Evolutionary conservation across 2,888 invertebrate genomes (phyloP).

Genomic region (Ethmia dodecea): DNA sequence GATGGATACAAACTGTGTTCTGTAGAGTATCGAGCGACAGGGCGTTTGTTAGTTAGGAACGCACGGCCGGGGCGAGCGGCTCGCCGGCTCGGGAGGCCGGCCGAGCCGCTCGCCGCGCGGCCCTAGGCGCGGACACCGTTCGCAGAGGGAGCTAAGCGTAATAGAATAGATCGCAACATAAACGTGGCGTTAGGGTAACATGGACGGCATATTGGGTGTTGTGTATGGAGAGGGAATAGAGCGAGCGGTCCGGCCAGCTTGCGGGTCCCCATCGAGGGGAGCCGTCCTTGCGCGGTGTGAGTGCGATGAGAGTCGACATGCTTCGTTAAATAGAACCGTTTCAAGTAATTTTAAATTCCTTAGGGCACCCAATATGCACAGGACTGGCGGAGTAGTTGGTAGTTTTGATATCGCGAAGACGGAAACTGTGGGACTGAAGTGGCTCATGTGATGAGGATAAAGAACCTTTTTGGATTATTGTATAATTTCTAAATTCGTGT

Average conservation of each 20-base stretch:
- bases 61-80: constrained; percentile 17
- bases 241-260: constrained; percentile 17
- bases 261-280: constrained; percentile 6
- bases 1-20: constrained; percentile 74
- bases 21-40: constrained; percentile 70
- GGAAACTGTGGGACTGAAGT: constrained; percentile 63
- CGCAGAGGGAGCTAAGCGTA: constrained; percentile 58
- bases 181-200: constrained; percentile 57
- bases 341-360: background rate
- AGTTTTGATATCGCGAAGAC: constrained; percentile 52
- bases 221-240: constrained; percentile 56
- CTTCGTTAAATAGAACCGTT: constrained; percentile 9
- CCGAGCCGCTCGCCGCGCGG: constrained; percentile 28
- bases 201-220: constrained; percentile 70
- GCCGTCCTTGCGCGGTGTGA: constrained; percentile 13
- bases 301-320: constrained; percentile 7
- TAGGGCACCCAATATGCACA: constrained; percentile 46
- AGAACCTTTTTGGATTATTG: constrained; percentile 39
- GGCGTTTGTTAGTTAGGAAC: constrained; percentile 64
- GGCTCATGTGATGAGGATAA: constrained; percentile 73
- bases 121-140: constrained; percentile 44
- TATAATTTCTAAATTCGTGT: constrained; percentile 61
- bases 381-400: constrained; percentile 33
- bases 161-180: constrained; percentile 67
- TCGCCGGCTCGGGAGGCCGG: constrained; percentile 13